These are phyloP conservation scores for Oscheius sp. DNA, from an alignment of 2,888 invertebrate species.

Conservation along the genomic window DNA sequence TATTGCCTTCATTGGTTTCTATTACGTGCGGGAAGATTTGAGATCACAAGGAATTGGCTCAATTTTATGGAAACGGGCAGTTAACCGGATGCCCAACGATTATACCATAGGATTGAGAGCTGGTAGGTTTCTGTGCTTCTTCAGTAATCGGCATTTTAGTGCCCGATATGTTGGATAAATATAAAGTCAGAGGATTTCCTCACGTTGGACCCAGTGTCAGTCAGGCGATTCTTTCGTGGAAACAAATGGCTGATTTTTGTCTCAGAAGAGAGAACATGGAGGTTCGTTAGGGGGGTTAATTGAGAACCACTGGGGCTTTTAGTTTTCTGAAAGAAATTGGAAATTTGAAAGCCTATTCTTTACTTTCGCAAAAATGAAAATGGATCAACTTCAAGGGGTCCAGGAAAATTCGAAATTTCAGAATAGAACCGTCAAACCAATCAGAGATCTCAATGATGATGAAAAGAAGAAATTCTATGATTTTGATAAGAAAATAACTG, in stretches of 20 bases:
- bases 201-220: conserved; percentile 27
- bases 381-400: too few relatives aligned
- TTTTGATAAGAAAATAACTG: conserved; percentile 42
- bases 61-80: conserved; percentile 45
- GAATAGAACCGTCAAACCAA: conserved; percentile 28
- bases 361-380: too few relatives aligned
- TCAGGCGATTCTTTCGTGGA: neutral
- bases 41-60: conserved; percentile 51
- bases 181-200: conserved; percentile 41
- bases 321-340: too few relatives aligned
- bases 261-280: neutral
- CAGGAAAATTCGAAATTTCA: too few relatives aligned
- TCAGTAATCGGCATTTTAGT: too few relatives aligned
- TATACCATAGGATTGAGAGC: conserved; percentile 43
- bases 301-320: too few relatives aligned
- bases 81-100: conserved; percentile 44
- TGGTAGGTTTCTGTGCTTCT: too few relatives aligned
- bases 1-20: conserved; percentile 51
- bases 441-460: conserved; percentile 33
- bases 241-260: neutral
- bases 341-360: too few relatives aligned
- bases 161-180: conserved; percentile 43
- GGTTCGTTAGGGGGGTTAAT: neutral
- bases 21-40: conserved; percentile 39
- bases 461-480: conserved; percentile 39